Conservation (phyloP, 2,888 invertebrate genomes). For the Agrenia bidenticulata region DNA sequence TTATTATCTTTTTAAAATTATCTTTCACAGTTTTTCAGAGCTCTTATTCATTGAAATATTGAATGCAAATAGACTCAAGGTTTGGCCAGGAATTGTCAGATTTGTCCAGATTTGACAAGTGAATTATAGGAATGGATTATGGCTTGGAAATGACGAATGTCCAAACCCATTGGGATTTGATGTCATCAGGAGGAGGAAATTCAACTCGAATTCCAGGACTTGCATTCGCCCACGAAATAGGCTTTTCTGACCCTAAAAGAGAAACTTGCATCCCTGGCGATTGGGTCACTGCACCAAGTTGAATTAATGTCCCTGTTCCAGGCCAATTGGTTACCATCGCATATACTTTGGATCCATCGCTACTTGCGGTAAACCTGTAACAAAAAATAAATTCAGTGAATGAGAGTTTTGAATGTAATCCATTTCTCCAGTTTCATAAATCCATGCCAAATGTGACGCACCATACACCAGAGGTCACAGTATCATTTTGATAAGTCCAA, state of each 20-base stretch:
- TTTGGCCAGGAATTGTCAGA: too few relatives aligned
- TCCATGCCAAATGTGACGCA: constrained; percentile 56
- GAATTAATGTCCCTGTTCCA: neutral
- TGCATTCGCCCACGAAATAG: neutral
- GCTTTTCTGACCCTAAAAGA: neutral
- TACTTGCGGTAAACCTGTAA: neutral
- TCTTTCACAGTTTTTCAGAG: too few relatives aligned
- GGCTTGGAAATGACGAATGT: constrained; percentile 34
- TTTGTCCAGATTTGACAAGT: too few relatives aligned
- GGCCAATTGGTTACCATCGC: constrained; percentile 1
- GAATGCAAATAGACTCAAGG: too few relatives aligned
- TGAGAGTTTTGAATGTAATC: too few relatives aligned
- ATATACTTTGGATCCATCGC: neutral
- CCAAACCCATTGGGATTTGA: constrained; percentile 46
- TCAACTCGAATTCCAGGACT: neutral
- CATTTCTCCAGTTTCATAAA: neutral
- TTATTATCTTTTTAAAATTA: too few relatives aligned
- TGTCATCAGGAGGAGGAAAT: constrained; percentile 8
- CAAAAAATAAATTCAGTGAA: too few relatives aligned
- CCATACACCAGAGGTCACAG: constrained; percentile 71
- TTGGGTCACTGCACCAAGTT: neutral
- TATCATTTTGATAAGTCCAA: constrained; percentile 75
- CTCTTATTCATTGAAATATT: too few relatives aligned
- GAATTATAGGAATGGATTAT: too few relatives aligned
- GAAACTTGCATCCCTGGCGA: neutral